Base-by-base conservation (phyloP, 2,797 vertebrate genomes). In the Synaphobranchus kaupii region DNA sequence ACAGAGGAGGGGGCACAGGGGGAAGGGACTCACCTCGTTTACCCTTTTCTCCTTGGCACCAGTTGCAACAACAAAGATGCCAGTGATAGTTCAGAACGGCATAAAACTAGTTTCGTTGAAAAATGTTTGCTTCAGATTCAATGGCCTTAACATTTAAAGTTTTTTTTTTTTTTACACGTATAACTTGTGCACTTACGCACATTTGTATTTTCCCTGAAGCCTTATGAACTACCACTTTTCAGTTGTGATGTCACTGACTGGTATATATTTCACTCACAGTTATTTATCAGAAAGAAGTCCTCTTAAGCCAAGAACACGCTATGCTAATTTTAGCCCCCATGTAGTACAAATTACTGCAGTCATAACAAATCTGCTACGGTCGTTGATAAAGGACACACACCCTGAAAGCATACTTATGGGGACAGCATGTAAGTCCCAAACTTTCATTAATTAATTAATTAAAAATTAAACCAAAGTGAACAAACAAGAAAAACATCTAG, bases 11-110 rank as follows among this genome's bases (percentile, higher is more conserved):
- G 44, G 78, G 44, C 6, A 50, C 44, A 3, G 78, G 28, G 52
- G 86, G 83, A 68, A 28, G 66, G 28, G 68, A 52, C 25, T 52
- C 9, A 58, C 86, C 73, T 68, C 76, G 52, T 39, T 78, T 84
- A 58, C n/a, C 52, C 68, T 84, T 60, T 52, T 50, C 68, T 1
- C 28, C 66, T 44, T 12, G 50, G 31, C 4, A 25, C 17, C 17
- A 8, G 0, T 83, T 15, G 58, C 58, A 68, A 68, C 50, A n/a
- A 20, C 86, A 73, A 9, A 10, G 66, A 28, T 31, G 10, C n/a
- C 28, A 12, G 28, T 13, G 31, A 87, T 7, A 44, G 31, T 25
- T 76, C 34, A 76, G 71, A 76, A 22, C 9, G 22, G 44, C 25
- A 50, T 81, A 22, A 48, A 22, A 44, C 76, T 9, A 8, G 44